Percentiles rank a stretch among this genome's conserved stretches.
Conservation (phyloP, 2,113 vertebrate genomes). For the Perca schrenkii region DNA sequence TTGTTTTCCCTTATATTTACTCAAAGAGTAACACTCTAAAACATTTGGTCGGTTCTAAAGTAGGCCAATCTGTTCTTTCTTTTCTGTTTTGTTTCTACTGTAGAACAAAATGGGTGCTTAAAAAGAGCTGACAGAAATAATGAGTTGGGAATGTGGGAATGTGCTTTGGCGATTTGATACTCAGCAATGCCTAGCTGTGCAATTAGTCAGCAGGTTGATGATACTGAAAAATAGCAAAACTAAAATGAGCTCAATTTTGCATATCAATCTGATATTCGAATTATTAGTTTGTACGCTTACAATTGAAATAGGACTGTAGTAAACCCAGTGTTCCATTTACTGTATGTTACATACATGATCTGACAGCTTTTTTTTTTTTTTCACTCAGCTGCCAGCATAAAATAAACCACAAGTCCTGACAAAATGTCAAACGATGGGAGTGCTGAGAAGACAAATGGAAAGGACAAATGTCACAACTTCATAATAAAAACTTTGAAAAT, state of each 20-base stretch:
- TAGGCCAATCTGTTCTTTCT: constrained; percentile 49
- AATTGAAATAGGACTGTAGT: no score
- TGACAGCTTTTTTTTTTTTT: no score
- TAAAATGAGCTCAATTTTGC: not conserved
- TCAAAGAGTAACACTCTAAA: constrained; percentile 29
- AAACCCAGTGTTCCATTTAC: no score
- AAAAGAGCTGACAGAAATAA: constrained; percentile 38
- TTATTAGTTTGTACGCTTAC: not conserved
- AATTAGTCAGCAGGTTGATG: not conserved
- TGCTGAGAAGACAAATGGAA: no score
- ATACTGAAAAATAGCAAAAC: not conserved
- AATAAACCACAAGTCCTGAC: no score
- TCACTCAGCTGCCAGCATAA: no score
- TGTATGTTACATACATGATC: no score
- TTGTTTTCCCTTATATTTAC: not conserved
- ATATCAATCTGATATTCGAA: not conserved
- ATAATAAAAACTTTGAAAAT: no score
- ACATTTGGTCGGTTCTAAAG: constrained; percentile 33
- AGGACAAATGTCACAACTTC: no score
- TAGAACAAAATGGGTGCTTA: constrained; percentile 44
- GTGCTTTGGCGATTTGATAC: not conserved
- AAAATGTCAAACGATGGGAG: no score
- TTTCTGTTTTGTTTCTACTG: constrained; percentile 42
- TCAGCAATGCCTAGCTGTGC: constrained; percentile 19
- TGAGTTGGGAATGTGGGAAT: constrained; percentile 1